Base-by-base conservation (phyloP, 2,888 invertebrate genomes). In the Habroteleia sp. region DNA sequence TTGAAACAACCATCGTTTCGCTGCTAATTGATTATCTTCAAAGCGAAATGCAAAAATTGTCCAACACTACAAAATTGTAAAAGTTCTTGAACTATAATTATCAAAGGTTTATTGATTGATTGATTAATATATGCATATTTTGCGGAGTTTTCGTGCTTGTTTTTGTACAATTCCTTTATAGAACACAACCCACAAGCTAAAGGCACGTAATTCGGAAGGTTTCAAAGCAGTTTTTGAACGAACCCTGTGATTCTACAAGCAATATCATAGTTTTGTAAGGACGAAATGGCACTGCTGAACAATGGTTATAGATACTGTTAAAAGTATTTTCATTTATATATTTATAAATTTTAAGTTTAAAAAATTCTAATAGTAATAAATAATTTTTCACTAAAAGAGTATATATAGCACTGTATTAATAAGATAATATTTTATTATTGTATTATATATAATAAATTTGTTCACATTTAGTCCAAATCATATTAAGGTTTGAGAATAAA, bases 121-220 rank as follows among this genome's bases (percentile, higher is more conserved):
- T 33, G 14, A 4, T 35, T n/a, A 33, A 23, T 31, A 62, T 48
- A 42, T 14, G 11, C 20, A 10, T 20, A 17, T 33, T 6, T 65
- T 54, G 65, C 42, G 37, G 42, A 54, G 20, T 54, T 35, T 50
- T 14, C 6, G 17, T 63, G 42, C 10, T 17, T 35, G 46, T 29
- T 6, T 7, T 25, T n/a, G n/a, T n/a, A n/a, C n/a, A n/a, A n/a
- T n/a, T n/a, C n/a, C n/a, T n/a, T n/a, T n/a, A n/a, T n/a, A n/a
- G n/a, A n/a, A n/a, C 7, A 5, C 41, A 13, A 66, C 63, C 42
- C 63, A 63, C 71, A 66, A 63, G 68, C 79, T 79, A 80, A 80
- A 80, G 80, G 80, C 80, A 79, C 80, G 48, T 78, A 78, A 77
- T 79, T 77, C 52, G 80, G 80, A 80, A 80, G 80, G 71, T 76